A percentile compares a stretch with the other conserved stretches of the same genome.
These are phyloP conservation scores for Plebejus melissa DNA, from an alignment of 2,888 invertebrate species.

Conservation along the genomic window DNA sequence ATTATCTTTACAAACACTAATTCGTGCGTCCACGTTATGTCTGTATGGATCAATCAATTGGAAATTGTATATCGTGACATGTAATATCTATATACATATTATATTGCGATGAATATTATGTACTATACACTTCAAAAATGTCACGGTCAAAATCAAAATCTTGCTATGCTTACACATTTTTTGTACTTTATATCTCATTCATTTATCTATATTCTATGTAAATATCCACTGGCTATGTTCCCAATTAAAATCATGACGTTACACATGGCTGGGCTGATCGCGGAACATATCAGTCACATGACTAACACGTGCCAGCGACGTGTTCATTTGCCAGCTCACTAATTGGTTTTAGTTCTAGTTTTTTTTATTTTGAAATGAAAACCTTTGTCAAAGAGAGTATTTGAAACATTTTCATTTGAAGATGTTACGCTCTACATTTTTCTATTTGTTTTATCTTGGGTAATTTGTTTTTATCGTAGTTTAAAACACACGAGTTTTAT, in stretches of 20 bases:
- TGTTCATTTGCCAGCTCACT: constrained; percentile 43
- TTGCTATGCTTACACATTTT: too few relatives aligned
- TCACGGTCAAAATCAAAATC: too few relatives aligned
- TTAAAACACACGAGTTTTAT: neutral
- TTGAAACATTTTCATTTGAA: neutral
- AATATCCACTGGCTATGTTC: neutral
- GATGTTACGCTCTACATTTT: too few relatives aligned
- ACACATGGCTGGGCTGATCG: constrained; percentile 40
- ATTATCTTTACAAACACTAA: too few relatives aligned
- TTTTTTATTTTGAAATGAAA: neutral
- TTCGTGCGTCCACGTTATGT: too few relatives aligned
- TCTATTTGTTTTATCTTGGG: neutral
- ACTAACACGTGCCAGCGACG: constrained; percentile 46
- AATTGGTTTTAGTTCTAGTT: constrained; percentile 8
- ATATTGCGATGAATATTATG: too few relatives aligned
- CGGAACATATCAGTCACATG: constrained; percentile 49
- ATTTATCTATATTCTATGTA: neutral
- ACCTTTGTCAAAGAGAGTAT: neutral
- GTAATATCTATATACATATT: too few relatives aligned
- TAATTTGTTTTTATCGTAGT: neutral
- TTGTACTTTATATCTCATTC: neutral
- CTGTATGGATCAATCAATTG: too few relatives aligned
- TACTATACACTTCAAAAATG: too few relatives aligned
- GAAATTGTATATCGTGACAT: too few relatives aligned
- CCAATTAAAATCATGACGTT: neutral